Conservation (phyloP, 2,888 invertebrate genomes). For the Philereme transversata region DNA sequence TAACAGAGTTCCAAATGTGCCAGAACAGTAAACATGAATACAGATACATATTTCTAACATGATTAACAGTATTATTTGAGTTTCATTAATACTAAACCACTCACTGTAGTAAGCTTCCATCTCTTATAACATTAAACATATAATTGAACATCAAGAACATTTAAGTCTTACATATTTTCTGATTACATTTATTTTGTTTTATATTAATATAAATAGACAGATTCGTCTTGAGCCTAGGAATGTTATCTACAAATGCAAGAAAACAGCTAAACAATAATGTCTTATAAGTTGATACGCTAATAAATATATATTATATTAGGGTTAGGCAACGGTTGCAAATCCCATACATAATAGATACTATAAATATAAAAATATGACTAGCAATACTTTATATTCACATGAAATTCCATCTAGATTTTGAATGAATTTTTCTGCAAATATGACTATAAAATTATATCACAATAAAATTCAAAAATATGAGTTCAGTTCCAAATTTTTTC, state of each 20-base stretch:
- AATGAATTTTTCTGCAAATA: slow-evolving; percentile 25
- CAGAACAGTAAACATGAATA: slow-evolving; percentile 16
- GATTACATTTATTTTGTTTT: background rate
- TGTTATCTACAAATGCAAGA: slow-evolving; percentile 59
- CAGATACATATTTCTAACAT: background rate
- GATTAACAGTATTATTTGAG: slow-evolving; percentile 1
- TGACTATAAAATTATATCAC: slow-evolving; percentile 35
- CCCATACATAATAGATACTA: slow-evolving; percentile 28
- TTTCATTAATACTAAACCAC: background rate
- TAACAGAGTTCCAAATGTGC: slow-evolving; percentile 10
- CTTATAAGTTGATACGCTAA: background rate
- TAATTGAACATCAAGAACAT: slow-evolving; percentile 18
- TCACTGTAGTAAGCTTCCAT: slow-evolving; percentile 9
- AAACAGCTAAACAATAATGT: slow-evolving; percentile 12
- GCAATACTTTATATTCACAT: slow-evolving; percentile 54
- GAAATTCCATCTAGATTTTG: slow-evolving; percentile 46
- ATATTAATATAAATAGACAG: background rate
- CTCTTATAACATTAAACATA: slow-evolving; percentile 14
- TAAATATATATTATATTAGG: too few species aligned
- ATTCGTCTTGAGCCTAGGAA: slow-evolving; percentile 51
- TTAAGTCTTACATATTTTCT: slow-evolving; percentile 2
- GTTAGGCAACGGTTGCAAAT: slow-evolving; percentile 11
- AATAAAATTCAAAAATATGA: slow-evolving; percentile 24
- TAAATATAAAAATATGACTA: slow-evolving; percentile 62
- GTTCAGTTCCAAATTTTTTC: slow-evolving; percentile 7